Evolutionary conservation across 2,797 vertebrate genomes (phyloP), one percentile per base, ranked within the genome.

Genomic region (Ciconia nigra): DNA sequence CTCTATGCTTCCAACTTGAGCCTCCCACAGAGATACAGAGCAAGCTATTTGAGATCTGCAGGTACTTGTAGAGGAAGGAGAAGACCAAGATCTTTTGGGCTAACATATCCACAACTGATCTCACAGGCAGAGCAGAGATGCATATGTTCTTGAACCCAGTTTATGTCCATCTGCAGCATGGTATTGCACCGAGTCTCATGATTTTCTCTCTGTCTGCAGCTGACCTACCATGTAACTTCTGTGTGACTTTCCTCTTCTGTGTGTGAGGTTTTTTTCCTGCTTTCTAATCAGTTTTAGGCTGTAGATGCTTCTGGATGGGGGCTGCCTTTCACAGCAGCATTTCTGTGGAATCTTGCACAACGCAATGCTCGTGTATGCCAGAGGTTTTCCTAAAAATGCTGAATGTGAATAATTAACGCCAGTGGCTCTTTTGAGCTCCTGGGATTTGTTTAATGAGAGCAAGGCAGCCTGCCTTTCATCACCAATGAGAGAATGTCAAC

Each of bases 81-180:
- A 51, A 15, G 15, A 7, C 20, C 19, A 0, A 1, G 13, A 13
- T 22, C 6, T 41, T 16, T 10, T 5, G 39, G 63, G 69, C 47
- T 49, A 10, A 10, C 14, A 0, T 3, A 9, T 2, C 14, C 11
- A 1, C 3, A 15, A 2, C 28, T 28, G 66, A 5, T 46, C 28
- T 33, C 9, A 0, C 37, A 31, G 65, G 63, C 28, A 35, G 58
- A 46, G 67, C 31, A 59, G 65, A 46, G 35, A 31, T 8, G 17
- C 1, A 0, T 1, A 0, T 7, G 10, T 17, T 66, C 35, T 2
- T 16, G 15, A 39, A 8, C 24, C 9, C 12, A 0, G 10, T 29
- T 65, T 42, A 5, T 13, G 9, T 80, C 21, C 63, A 19, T 7
- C 21, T 54, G 63, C 31, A 12, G 65, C 0, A 0, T 4, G 13